Evolutionary conservation across 2,113 vertebrate genomes (phyloP).

Genomic region (Gallinago jamesoni): DNA sequence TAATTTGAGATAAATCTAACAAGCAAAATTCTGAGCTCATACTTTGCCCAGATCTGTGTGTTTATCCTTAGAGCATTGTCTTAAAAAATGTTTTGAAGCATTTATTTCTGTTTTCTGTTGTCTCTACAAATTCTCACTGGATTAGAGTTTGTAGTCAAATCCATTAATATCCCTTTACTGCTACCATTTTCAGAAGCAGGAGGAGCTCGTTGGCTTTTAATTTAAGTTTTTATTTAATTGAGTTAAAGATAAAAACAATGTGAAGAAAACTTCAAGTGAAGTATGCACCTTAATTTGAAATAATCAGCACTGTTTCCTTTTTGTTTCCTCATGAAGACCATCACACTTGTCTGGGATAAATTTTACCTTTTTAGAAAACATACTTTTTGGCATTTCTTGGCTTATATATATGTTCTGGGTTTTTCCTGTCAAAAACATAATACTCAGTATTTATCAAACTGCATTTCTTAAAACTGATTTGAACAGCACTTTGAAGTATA

Average conservation of each 20-base stretch:
- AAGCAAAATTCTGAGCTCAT: background rate
- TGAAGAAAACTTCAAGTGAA: background rate
- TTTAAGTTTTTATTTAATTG: background rate
- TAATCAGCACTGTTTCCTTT: background rate
- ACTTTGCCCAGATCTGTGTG: background rate
- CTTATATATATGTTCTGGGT: background rate
- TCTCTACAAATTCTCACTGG: background rate
- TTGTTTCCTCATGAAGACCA: background rate
- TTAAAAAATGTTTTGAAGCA: background rate
- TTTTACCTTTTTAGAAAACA: background rate
- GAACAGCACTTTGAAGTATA: background rate
- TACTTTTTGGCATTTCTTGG: background rate
- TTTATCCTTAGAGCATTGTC: background rate
- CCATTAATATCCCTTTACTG: background rate
- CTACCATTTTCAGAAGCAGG: background rate
- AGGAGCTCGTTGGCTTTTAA: background rate
- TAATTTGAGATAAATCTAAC: background rate
- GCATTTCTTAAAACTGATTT: background rate
- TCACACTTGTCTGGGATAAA: background rate
- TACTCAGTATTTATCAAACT: background rate
- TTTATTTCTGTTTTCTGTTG: background rate
- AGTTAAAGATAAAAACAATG: background rate
- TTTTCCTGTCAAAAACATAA: background rate
- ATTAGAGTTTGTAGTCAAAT: background rate
- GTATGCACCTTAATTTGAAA: background rate